phyloP scores from a whole-genome alignment of 2,113 vertebrate species.

The Carollia perspicillata region DNA sequence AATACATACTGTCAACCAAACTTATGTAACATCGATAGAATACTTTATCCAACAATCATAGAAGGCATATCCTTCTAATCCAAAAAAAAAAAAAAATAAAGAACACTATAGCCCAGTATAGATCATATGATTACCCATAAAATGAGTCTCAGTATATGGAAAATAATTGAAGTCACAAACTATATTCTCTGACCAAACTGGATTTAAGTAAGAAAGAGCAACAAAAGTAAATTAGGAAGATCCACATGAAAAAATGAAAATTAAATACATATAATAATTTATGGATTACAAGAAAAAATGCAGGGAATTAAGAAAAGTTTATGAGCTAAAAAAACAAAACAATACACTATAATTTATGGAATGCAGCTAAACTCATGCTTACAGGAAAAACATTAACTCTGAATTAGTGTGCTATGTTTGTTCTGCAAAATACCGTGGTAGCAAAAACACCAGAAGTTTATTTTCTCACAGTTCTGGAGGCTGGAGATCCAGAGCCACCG shows the following conservation, averaged over 20 bases:
- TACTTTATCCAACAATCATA: background rate
- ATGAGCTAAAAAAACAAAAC: background rate
- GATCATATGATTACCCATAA: background rate
- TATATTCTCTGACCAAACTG: background rate
- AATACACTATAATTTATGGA: background rate
- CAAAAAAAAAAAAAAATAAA: background rate
- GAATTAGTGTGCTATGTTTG: background rate
- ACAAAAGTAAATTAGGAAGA: background rate
- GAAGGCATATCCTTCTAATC: background rate
- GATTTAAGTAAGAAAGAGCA: background rate
- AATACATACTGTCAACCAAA: background rate
- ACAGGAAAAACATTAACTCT: background rate
- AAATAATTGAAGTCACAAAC: background rate
- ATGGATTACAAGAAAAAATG: background rate
- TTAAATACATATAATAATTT: background rate
- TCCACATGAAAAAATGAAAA: background rate
- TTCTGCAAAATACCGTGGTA: background rate
- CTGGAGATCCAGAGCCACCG: background rate
- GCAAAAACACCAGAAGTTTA: background rate
- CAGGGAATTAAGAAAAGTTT: background rate
- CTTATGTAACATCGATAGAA: background rate
- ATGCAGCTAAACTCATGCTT: background rate
- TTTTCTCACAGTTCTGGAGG: background rate
- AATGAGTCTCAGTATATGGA: background rate
- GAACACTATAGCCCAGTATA: background rate